Evolutionary conservation across 2,888 invertebrate genomes (phyloP).

Genomic region (Gandaritis pyraliata): DNA sequence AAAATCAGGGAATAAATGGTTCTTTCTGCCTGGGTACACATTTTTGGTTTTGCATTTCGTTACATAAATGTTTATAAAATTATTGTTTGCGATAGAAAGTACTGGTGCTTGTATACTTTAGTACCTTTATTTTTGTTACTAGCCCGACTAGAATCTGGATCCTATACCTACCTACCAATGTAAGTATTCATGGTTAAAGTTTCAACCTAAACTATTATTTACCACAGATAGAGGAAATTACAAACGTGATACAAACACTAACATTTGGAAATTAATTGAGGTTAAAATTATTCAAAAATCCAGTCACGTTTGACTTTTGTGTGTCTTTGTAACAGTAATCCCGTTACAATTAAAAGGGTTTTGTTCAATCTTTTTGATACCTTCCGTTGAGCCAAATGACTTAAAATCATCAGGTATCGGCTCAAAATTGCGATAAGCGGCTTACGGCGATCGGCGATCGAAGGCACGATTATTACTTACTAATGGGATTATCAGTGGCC

Average conservation of each 20-base stretch:
- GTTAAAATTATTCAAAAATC: too few species aligned
- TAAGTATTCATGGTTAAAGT: too few species aligned
- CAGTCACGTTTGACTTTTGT: too few species aligned
- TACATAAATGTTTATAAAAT: not conserved
- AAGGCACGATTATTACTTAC: slow-evolving; percentile 22
- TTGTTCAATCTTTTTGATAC: not conserved
- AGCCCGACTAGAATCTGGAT: too few species aligned
- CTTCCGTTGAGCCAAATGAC: not conserved
- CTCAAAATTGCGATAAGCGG: slow-evolving; percentile 26
- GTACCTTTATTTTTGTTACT: too few species aligned
- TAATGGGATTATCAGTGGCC: slow-evolving; percentile 26
- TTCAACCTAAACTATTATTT: too few species aligned
- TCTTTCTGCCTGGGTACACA: not conserved
- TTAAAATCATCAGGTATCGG: slow-evolving; percentile 9
- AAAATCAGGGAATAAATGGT: slow-evolving; percentile 5
- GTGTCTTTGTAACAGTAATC: not conserved
- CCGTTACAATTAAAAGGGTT: not conserved
- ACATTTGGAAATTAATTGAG: too few species aligned
- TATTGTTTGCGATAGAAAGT: not conserved
- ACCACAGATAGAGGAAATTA: too few species aligned
- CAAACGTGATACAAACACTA: too few species aligned
- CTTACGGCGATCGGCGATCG: slow-evolving; percentile 26
- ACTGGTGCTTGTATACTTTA: too few species aligned
- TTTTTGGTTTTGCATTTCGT: slow-evolving; percentile 1
- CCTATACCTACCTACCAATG: too few species aligned